A percentile compares a stretch with the other conserved stretches of the same genome.
phyloP scores from a whole-genome alignment of 2,888 invertebrate genomes.

The Latrodectus elegans region DNA sequence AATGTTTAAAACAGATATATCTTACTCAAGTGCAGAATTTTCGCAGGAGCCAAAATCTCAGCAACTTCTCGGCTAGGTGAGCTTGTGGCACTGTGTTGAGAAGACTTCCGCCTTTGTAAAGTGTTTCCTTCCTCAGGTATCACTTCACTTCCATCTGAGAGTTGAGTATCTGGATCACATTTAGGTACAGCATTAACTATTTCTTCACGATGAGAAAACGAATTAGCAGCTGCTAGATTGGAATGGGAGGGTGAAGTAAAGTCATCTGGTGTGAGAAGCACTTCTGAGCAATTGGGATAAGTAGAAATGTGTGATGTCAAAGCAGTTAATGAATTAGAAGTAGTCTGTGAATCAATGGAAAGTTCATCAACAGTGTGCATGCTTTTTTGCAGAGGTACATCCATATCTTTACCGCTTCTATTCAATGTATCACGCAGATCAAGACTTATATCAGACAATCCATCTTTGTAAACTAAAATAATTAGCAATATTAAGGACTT shows the following conservation, averaged over 20 bases:
- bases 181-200: constrained; percentile 72
- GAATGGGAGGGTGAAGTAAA: constrained; percentile 79
- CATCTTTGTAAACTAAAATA: constrained; percentile 71
- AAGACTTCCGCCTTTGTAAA: constrained; percentile 59
- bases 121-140: constrained; percentile 31
- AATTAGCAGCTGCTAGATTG: constrained; percentile 44
- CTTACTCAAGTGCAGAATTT: constrained; percentile 43
- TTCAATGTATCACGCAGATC: constrained; percentile 58
- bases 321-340: constrained; percentile 21
- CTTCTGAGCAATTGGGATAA: constrained; percentile 47
- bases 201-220: constrained; percentile 72
- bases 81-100: constrained; percentile 83
- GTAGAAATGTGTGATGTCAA: constrained; percentile 35
- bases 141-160: constrained; percentile 35
- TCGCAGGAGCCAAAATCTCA: constrained; percentile 81
- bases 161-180: constrained; percentile 1
- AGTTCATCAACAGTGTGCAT: constrained; percentile 22
- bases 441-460: constrained; percentile 74
- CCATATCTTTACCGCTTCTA: constrained; percentile 23
- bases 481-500: neutral
- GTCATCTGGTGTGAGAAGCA: constrained; percentile 89
- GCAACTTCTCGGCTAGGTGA: constrained; percentile 93
- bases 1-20: neutral
- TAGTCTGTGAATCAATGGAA: neutral
- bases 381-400: constrained; percentile 13